A percentile compares a stretch with the other conserved stretches of the same genome.
These are phyloP conservation scores for Leistus spinibarbis DNA, from an alignment of 2,888 invertebrate species.

Conservation along the genomic window DNA sequence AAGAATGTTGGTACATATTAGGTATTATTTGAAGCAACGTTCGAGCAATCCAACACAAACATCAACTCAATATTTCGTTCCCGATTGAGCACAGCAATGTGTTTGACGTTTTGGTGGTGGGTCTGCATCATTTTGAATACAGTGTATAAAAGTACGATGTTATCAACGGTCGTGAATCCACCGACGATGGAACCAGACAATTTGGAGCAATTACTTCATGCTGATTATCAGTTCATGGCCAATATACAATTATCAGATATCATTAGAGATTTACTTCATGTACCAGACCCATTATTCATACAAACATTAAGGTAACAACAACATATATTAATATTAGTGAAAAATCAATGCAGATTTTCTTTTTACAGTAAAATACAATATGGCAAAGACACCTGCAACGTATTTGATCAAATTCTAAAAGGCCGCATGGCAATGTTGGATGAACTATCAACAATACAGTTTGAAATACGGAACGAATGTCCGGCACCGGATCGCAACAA, in stretches of 20 bases:
- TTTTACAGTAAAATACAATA: constrained; percentile 19
- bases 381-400: constrained; percentile 35
- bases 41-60: constrained; percentile 20
- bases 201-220: constrained; percentile 27
- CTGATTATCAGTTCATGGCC: constrained; percentile 33
- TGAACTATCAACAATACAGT: constrained; percentile 41
- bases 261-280: constrained; percentile 27
- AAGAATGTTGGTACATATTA: not conserved
- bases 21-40: constrained; percentile 11
- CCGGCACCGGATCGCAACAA: not conserved
- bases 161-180: constrained; percentile 40
- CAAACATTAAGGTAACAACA: constrained; percentile 26
- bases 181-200: constrained; percentile 38
- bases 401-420: constrained; percentile 34
- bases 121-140: constrained; percentile 35
- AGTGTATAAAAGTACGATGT: constrained; percentile 40
- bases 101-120: constrained; percentile 38
- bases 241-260: constrained; percentile 39
- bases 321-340: too few species aligned
- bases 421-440: constrained; percentile 39
- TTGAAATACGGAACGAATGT: constrained; percentile 34
- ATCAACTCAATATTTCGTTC: constrained; percentile 7
- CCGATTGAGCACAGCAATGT: constrained; percentile 11
- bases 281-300: constrained; percentile 31
- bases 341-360: not conserved